Base-by-base conservation (phyloP, 1,140 invertebrate genomes). In the Papilio polyxenes region DNA sequence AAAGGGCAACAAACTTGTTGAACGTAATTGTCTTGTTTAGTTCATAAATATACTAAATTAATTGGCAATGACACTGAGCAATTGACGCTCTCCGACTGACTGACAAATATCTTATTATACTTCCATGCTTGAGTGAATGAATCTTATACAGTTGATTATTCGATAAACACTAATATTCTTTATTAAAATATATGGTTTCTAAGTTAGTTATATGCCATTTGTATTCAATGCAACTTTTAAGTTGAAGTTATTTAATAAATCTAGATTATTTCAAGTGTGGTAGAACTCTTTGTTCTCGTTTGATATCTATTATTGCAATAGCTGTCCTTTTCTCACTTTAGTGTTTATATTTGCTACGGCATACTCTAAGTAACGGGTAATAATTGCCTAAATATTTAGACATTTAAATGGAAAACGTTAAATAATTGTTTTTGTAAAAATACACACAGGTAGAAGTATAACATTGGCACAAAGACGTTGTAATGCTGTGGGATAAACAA, bases 401-500 rank as follows among this genome's bases (percentile, higher is more conserved):
- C 0, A 10, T 23, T 65, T 31, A 4, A 0, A 65, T 17, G 10
- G 10, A 15, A 31, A 65, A 65, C 62, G 20, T 65, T 20, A 10
- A 56, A 13, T 13, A 69, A 69, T 69, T 37, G 11, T 72, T 72
- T 40, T 17, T 23, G 11, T 72, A 72, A 72, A 37, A 72, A 72
- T 69, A 69, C 23, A 69, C 31, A 72, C 31, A 72, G 65, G 65
- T 72, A 31, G 62, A 65, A 65, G 62, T 72, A 56, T 56, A 72
- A 72, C 65, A 37, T 72, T 72, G 65, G 65, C 65, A 72, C 65
- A 72, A 31, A 15, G 5, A 7, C 59, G 8, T 65, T 31, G 31
- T 23, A 72, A 72, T 72, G 65, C 65, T 72, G 23, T 72, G 11
- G 11, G 31, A 72, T 72, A 72, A 72, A 72, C 65, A 72, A 72